These are phyloP conservation scores for Drosophila seguyi DNA, from an alignment of 1,140 invertebrate species.

Conservation along the genomic window DNA sequence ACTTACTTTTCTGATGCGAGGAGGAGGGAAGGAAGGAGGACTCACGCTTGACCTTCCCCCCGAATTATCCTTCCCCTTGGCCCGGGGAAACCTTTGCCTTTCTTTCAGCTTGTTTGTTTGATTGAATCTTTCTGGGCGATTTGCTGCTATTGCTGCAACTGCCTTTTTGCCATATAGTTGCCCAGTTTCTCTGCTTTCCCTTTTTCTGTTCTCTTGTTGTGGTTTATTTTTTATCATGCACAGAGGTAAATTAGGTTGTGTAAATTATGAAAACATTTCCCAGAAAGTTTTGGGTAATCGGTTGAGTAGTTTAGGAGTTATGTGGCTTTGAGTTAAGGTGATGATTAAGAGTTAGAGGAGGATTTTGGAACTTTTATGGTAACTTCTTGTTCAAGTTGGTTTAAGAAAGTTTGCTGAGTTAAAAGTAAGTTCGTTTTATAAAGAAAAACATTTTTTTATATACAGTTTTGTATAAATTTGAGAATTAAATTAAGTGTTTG, in stretches of 20 bases:
- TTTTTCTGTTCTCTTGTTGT: conserved; percentile 35
- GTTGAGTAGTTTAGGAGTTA: conserved; percentile 8
- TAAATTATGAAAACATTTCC: background rate
- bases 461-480: background rate
- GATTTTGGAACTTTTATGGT: background rate
- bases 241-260: background rate
- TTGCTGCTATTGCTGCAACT: conserved; percentile 53
- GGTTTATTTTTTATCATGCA: conserved; percentile 2
- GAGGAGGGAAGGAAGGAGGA: background rate
- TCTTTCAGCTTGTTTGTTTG: conserved; percentile 44
- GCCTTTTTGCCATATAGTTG: conserved; percentile 28
- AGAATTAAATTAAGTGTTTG: too few relatives aligned
- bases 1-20: conserved; percentile 55
- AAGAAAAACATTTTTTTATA: background rate
- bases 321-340: background rate
- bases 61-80: background rate
- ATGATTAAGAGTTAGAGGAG: too few relatives aligned
- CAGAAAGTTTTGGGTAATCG: background rate
- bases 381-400: background rate
- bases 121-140: conserved; percentile 66
- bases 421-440: background rate
- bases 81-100: conserved; percentile 23
- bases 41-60: conserved; percentile 30
- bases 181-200: conserved; percentile 30
- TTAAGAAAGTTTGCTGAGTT: background rate